Base-by-base conservation (phyloP, 2,113 vertebrate species). In the Cyanistes caeruleus region DNA sequence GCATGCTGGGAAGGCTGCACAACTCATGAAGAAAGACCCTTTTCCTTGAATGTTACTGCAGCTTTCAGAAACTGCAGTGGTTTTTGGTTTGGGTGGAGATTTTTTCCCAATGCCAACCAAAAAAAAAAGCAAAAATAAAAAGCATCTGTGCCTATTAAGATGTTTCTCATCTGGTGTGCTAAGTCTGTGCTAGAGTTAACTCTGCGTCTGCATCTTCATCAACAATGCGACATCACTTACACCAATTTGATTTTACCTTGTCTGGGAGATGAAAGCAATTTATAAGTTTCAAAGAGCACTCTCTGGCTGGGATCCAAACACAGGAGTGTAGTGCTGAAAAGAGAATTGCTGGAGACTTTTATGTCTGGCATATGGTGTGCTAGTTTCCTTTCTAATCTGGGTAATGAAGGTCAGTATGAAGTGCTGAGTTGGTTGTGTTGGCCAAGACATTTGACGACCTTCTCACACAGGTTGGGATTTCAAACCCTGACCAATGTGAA, bases 181-280 rank as follows among this genome's bases (percentile, higher is more conserved):
- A 60, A 88, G 51, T 62, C 84, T 7, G 3, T 72, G 89, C 85
- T 82, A 30, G 90, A 92, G 94, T 95, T 95, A 96, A 96, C 91
- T 92, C 91, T 59, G 84, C 0, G 9, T 86, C 86, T 95, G 93
- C 78, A 87, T 95, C 96, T 96, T 96, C 90, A 97, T 97, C 96
- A 96, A 88, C 96, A 96, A 67, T 62, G 70, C 30, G 6, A 91
- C 95, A 91, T 96, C 13, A 2, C 90, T 95, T 97, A 80, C 95
- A 94, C 94, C 97, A 74, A 97, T 96, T 97, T 97, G 96, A 97
- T 95, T 97, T 94, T 96, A 95, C 94, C 96, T 96, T 96, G 93
- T 95, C 95, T 96, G 81, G 86, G 75, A 97, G 96, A 96, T 92
- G 94, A 96, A 97, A 95, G 95, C 94, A 96, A 94, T 97, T 96